phyloP scores from a whole-genome alignment of 2,888 invertebrate species.

The Galerucella pusilla region DNA sequence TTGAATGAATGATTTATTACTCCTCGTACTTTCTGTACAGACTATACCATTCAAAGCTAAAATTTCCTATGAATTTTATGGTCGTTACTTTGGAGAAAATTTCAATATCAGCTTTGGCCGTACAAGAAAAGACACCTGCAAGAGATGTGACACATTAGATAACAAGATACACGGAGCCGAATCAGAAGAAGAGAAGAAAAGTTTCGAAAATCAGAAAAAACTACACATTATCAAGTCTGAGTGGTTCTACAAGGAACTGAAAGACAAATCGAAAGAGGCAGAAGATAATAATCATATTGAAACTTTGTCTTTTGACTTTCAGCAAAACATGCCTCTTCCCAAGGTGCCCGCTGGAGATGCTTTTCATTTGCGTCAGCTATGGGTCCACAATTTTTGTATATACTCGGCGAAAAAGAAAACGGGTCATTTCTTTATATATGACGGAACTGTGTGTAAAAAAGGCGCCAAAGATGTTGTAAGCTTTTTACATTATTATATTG shows the following conservation, averaged over 20 bases:
- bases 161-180: constrained; percentile 17
- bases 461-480: constrained; percentile 36
- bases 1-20: no score
- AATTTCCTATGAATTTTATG: no score
- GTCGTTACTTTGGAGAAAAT: no score
- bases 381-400: constrained; percentile 40
- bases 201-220: constrained; percentile 31
- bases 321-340: constrained; percentile 47
- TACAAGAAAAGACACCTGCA: no score
- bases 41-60: no score
- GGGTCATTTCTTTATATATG: constrained; percentile 38
- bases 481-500: constrained; percentile 34
- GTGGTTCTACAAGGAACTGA: constrained; percentile 42
- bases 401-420: constrained; percentile 27
- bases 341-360: constrained; percentile 45
- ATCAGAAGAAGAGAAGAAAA: no score
- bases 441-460: constrained; percentile 42
- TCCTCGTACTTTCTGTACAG: no score
- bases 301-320: constrained; percentile 46
- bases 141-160: constrained; percentile 33
- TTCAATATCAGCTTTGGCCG: no score
- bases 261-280: constrained; percentile 39
- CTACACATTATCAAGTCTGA: constrained; percentile 41
- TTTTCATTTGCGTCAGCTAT: constrained; percentile 47
- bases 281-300: constrained; percentile 41